These are phyloP conservation scores for Coenobita brevimanus DNA, from an alignment of 1,140 invertebrate species.

Conservation along the genomic window DNA sequence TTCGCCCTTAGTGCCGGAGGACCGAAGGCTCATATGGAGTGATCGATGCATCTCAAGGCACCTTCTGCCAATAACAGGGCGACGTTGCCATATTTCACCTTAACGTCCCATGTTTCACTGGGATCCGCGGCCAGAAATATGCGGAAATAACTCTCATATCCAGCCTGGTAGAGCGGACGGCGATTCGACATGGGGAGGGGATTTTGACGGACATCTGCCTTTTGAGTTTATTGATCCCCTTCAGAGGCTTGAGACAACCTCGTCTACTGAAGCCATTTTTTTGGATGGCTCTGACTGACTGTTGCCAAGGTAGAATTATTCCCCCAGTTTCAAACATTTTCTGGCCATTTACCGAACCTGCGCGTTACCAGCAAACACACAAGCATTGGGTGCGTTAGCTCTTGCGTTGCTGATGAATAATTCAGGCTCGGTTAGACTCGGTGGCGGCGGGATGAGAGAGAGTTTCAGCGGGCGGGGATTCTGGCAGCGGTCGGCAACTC, in stretches of 20 bases:
- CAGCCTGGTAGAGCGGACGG: neutral
- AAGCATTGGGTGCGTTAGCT: neutral
- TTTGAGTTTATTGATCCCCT: conserved; percentile 1
- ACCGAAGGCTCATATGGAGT: conserved; percentile 52
- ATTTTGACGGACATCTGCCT: neutral
- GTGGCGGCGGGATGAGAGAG: no score
- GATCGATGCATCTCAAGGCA: conserved; percentile 65
- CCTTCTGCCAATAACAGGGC: conserved; percentile 67
- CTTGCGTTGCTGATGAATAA: neutral
- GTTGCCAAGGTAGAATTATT: conserved; percentile 19
- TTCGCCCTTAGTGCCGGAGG: conserved; percentile 23
- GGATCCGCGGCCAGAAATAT: conserved; percentile 17
- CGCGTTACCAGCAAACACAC: neutral
- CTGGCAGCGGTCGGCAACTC: conserved; percentile 32
- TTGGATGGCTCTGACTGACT: conserved; percentile 48
- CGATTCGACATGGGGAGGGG: neutral
- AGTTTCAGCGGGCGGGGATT: neutral
- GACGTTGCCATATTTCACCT: conserved; percentile 66
- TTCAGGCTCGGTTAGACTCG: no score
- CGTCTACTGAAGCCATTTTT: conserved; percentile 62
- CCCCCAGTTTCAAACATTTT: neutral
- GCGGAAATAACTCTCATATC: conserved; percentile 49
- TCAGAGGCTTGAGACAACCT: conserved; percentile 17
- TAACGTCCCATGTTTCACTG: conserved; percentile 56
- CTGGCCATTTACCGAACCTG: neutral